Evolutionary conservation across 2,888 invertebrate species (phyloP), one percentile per base, ranked within the genome.

Genomic region (Aphodius granarius): DNA sequence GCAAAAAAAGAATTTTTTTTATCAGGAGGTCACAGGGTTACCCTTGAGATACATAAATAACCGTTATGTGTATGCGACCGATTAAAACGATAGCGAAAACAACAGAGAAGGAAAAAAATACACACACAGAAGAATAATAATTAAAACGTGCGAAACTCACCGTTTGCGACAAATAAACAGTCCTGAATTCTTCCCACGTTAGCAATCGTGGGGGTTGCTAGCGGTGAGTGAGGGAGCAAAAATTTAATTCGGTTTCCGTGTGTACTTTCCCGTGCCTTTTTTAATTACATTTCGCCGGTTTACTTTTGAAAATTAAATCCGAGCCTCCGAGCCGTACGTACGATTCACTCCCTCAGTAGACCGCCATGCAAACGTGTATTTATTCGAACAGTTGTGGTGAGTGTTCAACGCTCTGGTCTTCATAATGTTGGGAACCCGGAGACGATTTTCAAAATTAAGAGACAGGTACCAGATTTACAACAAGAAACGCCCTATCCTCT

Each of bases 301-400:
- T 68, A 68, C 68, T 68, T 68, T 68, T 68, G 68, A 20, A 68
- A 68, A 68, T 68, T 68, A 68, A 68, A 68, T 68, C 68, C 20
- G 21, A 22, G 22, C 66, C 13, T 43, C n/a, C n/a, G n/a, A n/a
- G n/a, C n/a, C n/a, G n/a, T n/a, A n/a, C n/a, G n/a, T 43, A 43
- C 43, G 43, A 13, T 43, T 43, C 13, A 43, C 13, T 43, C 43
- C 2, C 43, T 9, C 43, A 43, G 13, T 13, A 13, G n/a, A n/a
- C n/a, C 43, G 6, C 43, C 43, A 43, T 9, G 43, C 43, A 43
- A 43, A 43, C 6, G 43, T 43, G 43, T 43, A 43, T 43, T 43
- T 43, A 43, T 43, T 43, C 43, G 13, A 13, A 43, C 43, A 43
- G 43, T 43, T 6, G 43, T 2, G 43, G 43, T 0, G 43, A n/a